A percentile compares a stretch with the other conserved stretches of the same genome.
phyloP scores from a whole-genome alignment of 1,140 invertebrate species.

The Halictus rubicundus region DNA sequence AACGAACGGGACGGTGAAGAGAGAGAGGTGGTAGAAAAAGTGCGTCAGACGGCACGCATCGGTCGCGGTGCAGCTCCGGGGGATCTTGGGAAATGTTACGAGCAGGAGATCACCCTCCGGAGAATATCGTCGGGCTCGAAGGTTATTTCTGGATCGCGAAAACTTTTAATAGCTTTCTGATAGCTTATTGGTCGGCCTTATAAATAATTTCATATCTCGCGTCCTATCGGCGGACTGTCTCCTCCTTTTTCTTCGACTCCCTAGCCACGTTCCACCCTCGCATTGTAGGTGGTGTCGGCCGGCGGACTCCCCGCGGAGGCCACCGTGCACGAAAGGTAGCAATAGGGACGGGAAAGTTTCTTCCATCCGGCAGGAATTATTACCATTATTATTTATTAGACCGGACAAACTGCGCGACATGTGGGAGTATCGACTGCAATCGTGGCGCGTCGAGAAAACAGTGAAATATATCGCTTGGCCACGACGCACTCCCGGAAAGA shows the following conservation, averaged over 20 bases:
- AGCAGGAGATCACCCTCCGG: constrained; percentile 54
- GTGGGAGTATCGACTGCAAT: background rate
- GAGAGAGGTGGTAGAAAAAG: background rate
- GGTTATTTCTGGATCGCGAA: constrained; percentile 69
- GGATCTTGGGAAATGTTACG: constrained; percentile 34
- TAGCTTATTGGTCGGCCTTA: constrained; percentile 67
- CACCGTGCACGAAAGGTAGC: background rate
- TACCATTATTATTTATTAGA: constrained; percentile 33
- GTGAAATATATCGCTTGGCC: background rate
- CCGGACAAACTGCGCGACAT: too few relatives aligned
- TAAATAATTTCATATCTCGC: constrained; percentile 69
- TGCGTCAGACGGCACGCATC: constrained; percentile 41
- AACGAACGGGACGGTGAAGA: background rate
- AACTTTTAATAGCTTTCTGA: constrained; percentile 75
- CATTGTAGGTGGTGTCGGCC: constrained; percentile 18
- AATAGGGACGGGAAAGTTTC: constrained; percentile 4
- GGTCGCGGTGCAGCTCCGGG: background rate
- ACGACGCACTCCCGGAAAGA: background rate
- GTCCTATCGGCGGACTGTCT: constrained; percentile 35
- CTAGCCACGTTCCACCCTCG: background rate
- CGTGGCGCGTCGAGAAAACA: background rate
- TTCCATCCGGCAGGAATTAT: constrained; percentile 22
- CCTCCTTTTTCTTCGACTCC: background rate
- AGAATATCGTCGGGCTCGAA: constrained; percentile 52
- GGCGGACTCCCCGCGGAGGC: background rate